Base-by-base conservation (phyloP, 2,113 vertebrate genomes). In the Eublepharis macularius region DNA sequence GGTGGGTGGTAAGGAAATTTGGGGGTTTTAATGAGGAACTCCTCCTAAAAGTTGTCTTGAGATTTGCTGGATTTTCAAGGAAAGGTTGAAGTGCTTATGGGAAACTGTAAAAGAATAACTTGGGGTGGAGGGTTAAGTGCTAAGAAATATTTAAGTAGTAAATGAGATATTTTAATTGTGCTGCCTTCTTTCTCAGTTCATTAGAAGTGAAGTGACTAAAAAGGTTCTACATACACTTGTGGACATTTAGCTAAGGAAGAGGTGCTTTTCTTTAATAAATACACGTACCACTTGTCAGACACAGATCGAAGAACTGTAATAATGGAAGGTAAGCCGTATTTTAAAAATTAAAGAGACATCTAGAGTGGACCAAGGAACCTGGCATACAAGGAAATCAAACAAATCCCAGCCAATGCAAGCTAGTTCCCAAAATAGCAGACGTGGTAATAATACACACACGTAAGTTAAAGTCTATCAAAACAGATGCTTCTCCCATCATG, bases 161-260 rank as follows among this genome's bases (percentile, higher is more conserved):
- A 90, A 81, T 1, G 0, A 74, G 88, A 87, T 68, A 34, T 0
- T 93, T 85, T 87, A 91, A 88, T 87, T 92, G 85, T 1, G 74
- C 11, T 68, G 69, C 39, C 84, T 66, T 85, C 74, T 66, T 29
- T 39, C 76, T 41, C 4, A 84, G 14, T 57, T 81, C 34, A 45
- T 19, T 88, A 66, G 12, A 79, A 80, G 72, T 29, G 3, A 43
- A 92, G 68, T 81, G 86, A 68, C 75, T 90, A 88, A 81, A n/a
- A 87, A 90, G 68, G 73, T 69, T 87, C 86, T 7, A 14, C 13
- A n/a, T 1, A 91, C 76, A 92, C 83, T 88, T 94, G 87, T 85
- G 39, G 68, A 88, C 85, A 29, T 84, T 89, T 91, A 80, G 68
- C 81, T 83, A 73, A 39, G 39, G 65, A 51, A n/a, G 47, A 84